These are phyloP conservation scores for Callipepla squamata DNA, from an alignment of 2,113 vertebrate species.

Conservation along the genomic window DNA sequence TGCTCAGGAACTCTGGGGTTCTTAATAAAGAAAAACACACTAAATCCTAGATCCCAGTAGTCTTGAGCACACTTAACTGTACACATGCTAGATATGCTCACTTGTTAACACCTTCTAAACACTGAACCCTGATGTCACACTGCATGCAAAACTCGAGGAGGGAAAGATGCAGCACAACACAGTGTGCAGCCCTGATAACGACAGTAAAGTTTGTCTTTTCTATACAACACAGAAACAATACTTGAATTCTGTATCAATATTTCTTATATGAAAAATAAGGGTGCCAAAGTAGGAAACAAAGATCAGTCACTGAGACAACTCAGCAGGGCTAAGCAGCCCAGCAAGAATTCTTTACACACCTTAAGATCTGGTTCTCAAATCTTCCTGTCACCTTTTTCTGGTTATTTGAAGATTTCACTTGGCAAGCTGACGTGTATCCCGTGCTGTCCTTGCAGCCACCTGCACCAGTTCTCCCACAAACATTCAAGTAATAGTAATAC, in stretches of 20 bases:
- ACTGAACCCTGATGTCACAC: background rate
- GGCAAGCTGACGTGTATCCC: conserved; percentile 82
- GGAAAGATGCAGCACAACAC: background rate
- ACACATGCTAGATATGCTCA: background rate
- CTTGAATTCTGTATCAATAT: background rate
- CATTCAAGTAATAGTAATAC: conserved; percentile 88
- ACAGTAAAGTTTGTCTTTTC: background rate
- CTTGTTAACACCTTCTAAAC: background rate
- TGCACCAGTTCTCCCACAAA: conserved; percentile 78
- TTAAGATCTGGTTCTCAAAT: conserved; percentile 86
- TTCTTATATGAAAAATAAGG: background rate
- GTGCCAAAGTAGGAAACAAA: background rate
- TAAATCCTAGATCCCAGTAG: background rate
- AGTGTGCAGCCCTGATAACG: background rate
- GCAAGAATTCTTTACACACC: conserved; percentile 75
- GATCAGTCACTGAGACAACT: background rate
- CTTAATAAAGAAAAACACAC: background rate
- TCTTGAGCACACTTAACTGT: background rate
- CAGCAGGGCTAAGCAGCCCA: background rate
- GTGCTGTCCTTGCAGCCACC: conserved; percentile 50
- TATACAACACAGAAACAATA: background rate
- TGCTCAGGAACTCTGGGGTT: background rate
- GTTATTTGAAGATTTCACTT: conserved; percentile 72
- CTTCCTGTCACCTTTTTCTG: conserved; percentile 84
- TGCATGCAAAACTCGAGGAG: background rate